Evolutionary conservation across 2,113 vertebrate genomes (phyloP).

Genomic region (Diglossa brunneiventris): DNA sequence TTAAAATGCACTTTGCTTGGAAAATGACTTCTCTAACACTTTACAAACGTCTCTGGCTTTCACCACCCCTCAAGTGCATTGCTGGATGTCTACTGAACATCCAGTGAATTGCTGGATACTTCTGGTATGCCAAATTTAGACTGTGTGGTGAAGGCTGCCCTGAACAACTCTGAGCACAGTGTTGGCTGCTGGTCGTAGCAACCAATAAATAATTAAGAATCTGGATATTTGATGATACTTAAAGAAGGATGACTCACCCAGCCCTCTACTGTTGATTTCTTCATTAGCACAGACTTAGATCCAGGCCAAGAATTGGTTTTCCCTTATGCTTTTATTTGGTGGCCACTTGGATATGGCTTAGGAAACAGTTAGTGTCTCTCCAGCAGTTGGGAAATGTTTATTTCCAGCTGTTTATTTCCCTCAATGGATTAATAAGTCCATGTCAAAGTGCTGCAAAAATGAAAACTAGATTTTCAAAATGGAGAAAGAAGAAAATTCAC

Average conservation of each 20-base stretch:
- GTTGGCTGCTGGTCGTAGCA: constrained; percentile 7
- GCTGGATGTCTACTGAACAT: background rate
- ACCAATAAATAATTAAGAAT: constrained; percentile 44
- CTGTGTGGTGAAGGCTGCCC: background rate
- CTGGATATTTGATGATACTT: background rate
- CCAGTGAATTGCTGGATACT: background rate
- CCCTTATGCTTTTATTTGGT: constrained; percentile 25
- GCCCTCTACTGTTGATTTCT: constrained; percentile 20
- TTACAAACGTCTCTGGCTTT: background rate
- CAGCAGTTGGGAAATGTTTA: constrained; percentile 38
- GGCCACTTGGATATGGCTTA: constrained; percentile 34
- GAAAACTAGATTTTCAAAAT: constrained; percentile 36
- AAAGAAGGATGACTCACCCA: constrained; percentile 32
- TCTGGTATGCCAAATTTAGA: background rate
- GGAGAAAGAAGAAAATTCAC: background rate
- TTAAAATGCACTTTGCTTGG: background rate
- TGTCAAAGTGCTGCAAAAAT: constrained; percentile 48
- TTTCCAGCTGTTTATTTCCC: constrained; percentile 57
- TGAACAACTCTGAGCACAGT: background rate
- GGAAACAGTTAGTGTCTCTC: constrained; percentile 45
- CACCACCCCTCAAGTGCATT: background rate
- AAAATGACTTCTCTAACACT: background rate
- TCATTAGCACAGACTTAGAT: constrained; percentile 26
- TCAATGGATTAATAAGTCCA: constrained; percentile 42
- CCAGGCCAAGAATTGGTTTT: constrained; percentile 27